Base-by-base conservation (phyloP, 1,140 invertebrate genomes). In the Drosophila hydei region DNA sequence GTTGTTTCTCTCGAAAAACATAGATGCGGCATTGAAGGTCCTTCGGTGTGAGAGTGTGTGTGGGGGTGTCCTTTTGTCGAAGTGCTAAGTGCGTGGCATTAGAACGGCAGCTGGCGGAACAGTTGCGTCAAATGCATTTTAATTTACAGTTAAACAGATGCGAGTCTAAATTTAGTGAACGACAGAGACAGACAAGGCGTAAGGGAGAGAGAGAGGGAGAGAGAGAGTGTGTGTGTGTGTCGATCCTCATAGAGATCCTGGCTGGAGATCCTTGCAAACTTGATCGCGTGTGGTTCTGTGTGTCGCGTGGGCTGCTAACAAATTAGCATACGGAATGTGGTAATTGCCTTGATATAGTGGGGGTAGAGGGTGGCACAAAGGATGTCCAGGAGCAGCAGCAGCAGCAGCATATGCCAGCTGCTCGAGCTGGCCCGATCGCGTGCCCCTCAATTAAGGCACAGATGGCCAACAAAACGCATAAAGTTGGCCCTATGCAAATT, bases 41-140 rank as follows among this genome's bases (percentile, higher is more conserved):
- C 38, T 42, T 14, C 38, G 36, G 45, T 59, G 25, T 36, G 30
- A 27, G 14, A 54, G 21, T 55, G 27, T 43, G 38, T 58, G 77
- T 63, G 81, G 77, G 81, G 83, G 83, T 77, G 81, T 88, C 67
- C 83, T 78, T 81, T 80, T 42, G 72, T 19, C 18, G 40, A 75
- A 79, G 81, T 87, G 81, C 76, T 88, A 85, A 87, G 74, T 88
- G 81, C 74, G 70, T 81, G 81, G 63, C 83, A 88, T 87, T 87
- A 87, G 77, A 75, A 78, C 83, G 88, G 78, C 83, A 87, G 78
- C 83, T 88, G 84, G 61, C 75, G 87, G 59, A 18, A 50, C 74
- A 88, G 84, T 88, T 88, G 83, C 83, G 84, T 88, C 88, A 88
- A 88, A 88, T 89, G 83, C 78, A 88, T 88, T 88, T 88, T 88